Percentiles rank a stretch among this genome's conserved stretches.
These are phyloP conservation scores for Isurus oxyrinchus DNA, from an alignment of 2,113 vertebrate genomes.

Conservation along the genomic window DNA sequence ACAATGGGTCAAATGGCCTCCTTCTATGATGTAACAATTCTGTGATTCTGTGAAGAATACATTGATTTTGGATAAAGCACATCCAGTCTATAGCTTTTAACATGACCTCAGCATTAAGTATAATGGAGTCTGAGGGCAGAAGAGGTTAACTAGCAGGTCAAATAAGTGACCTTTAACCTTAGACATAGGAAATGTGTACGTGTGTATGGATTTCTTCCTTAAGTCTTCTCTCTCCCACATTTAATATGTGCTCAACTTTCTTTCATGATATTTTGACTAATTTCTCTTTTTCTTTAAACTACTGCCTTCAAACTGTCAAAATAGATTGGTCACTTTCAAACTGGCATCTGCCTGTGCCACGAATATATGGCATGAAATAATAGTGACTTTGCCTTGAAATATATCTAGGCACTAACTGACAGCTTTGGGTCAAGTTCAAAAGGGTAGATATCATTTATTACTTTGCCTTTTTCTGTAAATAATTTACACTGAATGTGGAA, in stretches of 20 bases:
- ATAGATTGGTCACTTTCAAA: slow-evolving; percentile 4
- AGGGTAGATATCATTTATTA: slow-evolving; percentile 19
- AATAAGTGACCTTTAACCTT: slow-evolving; percentile 34
- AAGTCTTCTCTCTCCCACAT: slow-evolving; percentile 41
- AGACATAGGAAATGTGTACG: slow-evolving; percentile 24
- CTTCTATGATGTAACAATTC: neutral
- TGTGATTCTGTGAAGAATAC: neutral
- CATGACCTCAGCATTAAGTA: slow-evolving; percentile 33
- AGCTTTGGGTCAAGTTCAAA: slow-evolving; percentile 19
- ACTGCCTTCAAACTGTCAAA: slow-evolving; percentile 6
- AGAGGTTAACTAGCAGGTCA: slow-evolving; percentile 16
- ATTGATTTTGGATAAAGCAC: slow-evolving; percentile 26
- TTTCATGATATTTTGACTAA: neutral
- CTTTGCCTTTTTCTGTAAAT: slow-evolving; percentile 21
- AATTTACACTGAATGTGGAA: neutral
- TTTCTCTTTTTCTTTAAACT: neutral
- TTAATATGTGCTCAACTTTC: neutral
- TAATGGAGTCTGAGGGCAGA: slow-evolving; percentile 36
- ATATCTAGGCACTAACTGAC: slow-evolving; percentile 20
- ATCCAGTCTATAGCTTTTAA: slow-evolving; percentile 33
- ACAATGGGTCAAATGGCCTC: neutral
- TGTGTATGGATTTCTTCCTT: slow-evolving; percentile 39
- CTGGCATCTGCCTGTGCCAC: neutral
- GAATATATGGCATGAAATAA: neutral
- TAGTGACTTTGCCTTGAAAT: slow-evolving; percentile 21